A percentile compares a stretch with the other conserved stretches of the same genome.
Conservation (phyloP, 2,888 invertebrate genomes). For the Micropterix aruncella region DNA sequence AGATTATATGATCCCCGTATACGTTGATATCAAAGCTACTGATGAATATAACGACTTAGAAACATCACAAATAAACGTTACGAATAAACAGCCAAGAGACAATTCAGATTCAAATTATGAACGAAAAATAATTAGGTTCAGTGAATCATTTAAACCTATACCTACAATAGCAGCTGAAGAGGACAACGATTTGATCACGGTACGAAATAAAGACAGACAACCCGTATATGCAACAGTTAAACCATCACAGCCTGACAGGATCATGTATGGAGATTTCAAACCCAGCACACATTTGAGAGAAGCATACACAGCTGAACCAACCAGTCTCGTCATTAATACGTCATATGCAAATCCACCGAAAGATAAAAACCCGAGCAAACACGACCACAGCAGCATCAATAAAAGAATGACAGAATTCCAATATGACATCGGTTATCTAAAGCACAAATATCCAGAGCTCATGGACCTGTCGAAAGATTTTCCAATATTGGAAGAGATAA, state of each 20-base stretch:
- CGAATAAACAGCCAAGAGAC: no score
- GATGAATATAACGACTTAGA: no score
- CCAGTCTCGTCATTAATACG: background rate
- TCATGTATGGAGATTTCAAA: background rate
- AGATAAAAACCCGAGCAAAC: background rate
- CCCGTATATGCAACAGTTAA: background rate
- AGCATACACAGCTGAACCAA: background rate
- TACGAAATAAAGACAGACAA: no score
- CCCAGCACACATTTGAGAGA: background rate
- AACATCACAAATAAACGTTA: no score
- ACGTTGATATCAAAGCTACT: no score
- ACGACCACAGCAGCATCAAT: background rate
- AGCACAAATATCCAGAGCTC: constrained; percentile 11
- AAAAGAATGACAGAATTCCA: constrained; percentile 5
- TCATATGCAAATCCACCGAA: background rate
- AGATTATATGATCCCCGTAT: no score
- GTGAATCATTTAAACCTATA: no score
- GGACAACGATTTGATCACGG: no score
- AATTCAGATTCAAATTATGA: no score
- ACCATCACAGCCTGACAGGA: background rate
- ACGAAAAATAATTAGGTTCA: no score
- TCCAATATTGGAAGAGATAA: constrained; percentile 12
- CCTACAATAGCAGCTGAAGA: no score
- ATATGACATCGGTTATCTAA: constrained; percentile 10
- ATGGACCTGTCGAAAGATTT: constrained; percentile 10